Evolutionary conservation across 2,888 invertebrate species (phyloP), one percentile per base, ranked within the genome.

Genomic region (Iselma pallidipennis): DNA sequence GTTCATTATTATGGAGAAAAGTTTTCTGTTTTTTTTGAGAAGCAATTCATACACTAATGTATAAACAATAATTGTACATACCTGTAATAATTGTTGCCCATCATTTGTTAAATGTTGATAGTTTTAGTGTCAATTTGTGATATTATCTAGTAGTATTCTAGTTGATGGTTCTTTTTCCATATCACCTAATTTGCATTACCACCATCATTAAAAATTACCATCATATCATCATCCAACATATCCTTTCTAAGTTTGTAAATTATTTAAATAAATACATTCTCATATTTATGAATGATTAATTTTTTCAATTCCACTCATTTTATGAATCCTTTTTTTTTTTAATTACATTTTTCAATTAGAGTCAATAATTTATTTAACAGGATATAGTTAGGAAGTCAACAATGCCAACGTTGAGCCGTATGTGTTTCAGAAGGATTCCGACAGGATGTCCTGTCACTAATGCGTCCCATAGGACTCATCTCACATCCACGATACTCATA

Each of bases 111-210:
- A 67, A 64, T 69, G 67, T 66, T 69, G 57, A 69, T 66, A 67
- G 66, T 52, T 63, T 59, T 69, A 69, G 69, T 37, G 59, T 50
- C 66, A 62, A 65, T 69, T 69, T 69, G 69, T 69, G 69, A 69
- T 69, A 69, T 66, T 66, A 69, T 67, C 50, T 37, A 10, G 66
- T 66, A 66, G 66, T 53, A 31, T 49, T 53, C 54, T 37, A 63
- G 49, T 62, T 37, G 59, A 63, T 63, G 63, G 57, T 37, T 9
- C 59, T 58, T 56, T 56, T 58, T 58, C 51, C 33, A 55, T 50
- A 52, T 16, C 56, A 56, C 26, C n/a, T 16, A 26, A 6, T 25
- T 49, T n/a, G n/a, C n/a, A n/a, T n/a, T n/a, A n/a, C n/a, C n/a
- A n/a, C n/a, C 25, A 49, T 21, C 16, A 7, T 31, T 14, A 9